Base-by-base conservation (phyloP, 2,888 invertebrate species). In the Drosophila villosipedis region DNA sequence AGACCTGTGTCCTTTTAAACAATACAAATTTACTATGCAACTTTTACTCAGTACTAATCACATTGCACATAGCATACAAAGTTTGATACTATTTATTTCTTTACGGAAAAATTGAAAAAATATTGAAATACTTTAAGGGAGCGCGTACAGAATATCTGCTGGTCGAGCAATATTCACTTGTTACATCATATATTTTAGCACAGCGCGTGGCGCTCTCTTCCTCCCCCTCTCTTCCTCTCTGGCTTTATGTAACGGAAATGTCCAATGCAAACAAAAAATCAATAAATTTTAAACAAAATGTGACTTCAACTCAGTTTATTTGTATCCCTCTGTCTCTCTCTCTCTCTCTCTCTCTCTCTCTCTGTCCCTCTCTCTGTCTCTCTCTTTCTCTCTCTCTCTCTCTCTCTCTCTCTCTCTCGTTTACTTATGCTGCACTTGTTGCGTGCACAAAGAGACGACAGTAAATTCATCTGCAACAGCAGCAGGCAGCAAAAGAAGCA, bases 351-450 rank as follows among this genome's bases (percentile, higher is more conserved):
- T 7, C 31, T 3, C n/a, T 1, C 25, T 22, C 3, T 33, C 35
- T 52, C 37, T 30, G 4, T 28, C 12, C 35, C 31, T 30, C 47
- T n/a, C 33, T 16, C 7, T 12, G n/a, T 2, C 9, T 39, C 52
- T 25, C 33, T n/a, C 12, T 12, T n/a, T 3, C 22, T 22, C 41
- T 25, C 22, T 16, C 1, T 12, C 25, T 3, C 5, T n/a, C 16
- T 12, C 25, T 3, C 9, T 1, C 25, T 16, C 4, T 33, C 22
- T 28, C 4, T 35, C 35, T 52, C 41, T 30, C 5, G 43, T 10
- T 30, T 7, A 16, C 16, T 22, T 52, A 43, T 22, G 54, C 47
- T 84, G 84, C 87, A 85, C 84, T 85, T 86, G 85, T 90, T 90
- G 85, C 91, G 59, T 71, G 54, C 57, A 35, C 54, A 69, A 30